Evolutionary conservation across 2,797 vertebrate species (phyloP), one percentile per base, ranked within the genome.

Genomic region (Phataginus tricuspis): DNA sequence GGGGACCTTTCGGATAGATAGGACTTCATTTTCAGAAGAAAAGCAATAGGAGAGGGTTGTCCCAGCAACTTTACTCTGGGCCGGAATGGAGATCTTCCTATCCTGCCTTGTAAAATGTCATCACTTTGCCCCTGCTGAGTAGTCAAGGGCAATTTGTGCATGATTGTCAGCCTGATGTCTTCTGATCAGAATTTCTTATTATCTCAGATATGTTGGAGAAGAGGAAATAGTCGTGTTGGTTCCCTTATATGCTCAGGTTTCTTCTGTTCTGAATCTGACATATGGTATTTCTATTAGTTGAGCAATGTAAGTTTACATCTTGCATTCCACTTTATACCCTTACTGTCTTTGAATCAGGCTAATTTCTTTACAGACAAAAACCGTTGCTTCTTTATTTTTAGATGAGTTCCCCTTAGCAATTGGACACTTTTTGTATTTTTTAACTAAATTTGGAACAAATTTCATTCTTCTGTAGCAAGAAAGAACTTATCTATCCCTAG

Each of bases 371-470:
- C 7, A 92, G 57, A 82, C 27, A 69, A 19, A 68, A 86, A 51
- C 5, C 4, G 39, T 57, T 39, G 23, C 55, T 90, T 63, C 29
- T 42, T 61, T 49, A 45, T 93, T 61, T 92, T 95, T 91, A 85
- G 74, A 74, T 87, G 82, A 92, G 21, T 31, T 69, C 18, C 49
- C 79, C 39, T 86, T 84, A 86, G 34, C 39, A 89, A 66, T 39
- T 77, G 49, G 55, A 80, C 57, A 53, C 80, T n/a, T 57, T 88
- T 96, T 95, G 66, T 27, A 92, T 92, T 88, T 95, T 93, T 92
- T 92, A 95, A 95, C 51, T 82, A 90, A 75, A 77, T 95, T 95
- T 96, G 90, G 84, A 93, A 92, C 34, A 78, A 61, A 75, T 79
- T 93, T 88, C 59, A 82, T 94, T 77, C 64, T 94, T 96, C 59